phyloP scores from a whole-genome alignment of 2,888 invertebrate genomes.

The Netelia fuscicornis region DNA sequence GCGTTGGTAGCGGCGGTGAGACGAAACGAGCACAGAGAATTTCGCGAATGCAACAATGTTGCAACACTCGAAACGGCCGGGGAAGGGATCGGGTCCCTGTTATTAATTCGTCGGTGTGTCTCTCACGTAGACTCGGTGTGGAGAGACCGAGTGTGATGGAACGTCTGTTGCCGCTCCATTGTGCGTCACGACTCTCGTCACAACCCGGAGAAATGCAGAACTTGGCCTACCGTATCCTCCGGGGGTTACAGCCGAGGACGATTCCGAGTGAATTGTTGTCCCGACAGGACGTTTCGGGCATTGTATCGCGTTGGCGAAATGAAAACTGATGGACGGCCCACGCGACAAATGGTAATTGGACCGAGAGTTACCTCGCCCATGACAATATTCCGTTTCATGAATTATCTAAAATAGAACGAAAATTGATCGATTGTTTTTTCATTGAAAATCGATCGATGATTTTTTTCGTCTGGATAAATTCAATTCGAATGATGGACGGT shows the following conservation, averaged over 20 bases:
- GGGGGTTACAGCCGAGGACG: constrained; percentile 44
- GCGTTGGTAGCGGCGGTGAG: neutral
- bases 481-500: too few relatives aligned
- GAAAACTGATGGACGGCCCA: neutral
- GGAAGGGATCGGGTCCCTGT: constrained; percentile 29
- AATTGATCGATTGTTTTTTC: too few relatives aligned
- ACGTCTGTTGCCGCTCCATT: constrained; percentile 54
- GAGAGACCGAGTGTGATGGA: constrained; percentile 40
- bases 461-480: too few relatives aligned
- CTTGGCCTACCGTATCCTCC: constrained; percentile 29
- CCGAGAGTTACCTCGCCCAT: too few relatives aligned
- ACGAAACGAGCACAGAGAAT: neutral
- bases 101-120: constrained; percentile 64
- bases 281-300: constrained; percentile 18
- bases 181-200: constrained; percentile 50
- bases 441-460: too few relatives aligned
- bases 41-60: constrained; percentile 36
- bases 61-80: constrained; percentile 34
- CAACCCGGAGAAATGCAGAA: constrained; percentile 51
- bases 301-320: constrained; percentile 25
- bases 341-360: neutral
- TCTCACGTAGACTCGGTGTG: constrained; percentile 29
- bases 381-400: too few relatives aligned
- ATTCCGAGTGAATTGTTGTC: constrained; percentile 40
- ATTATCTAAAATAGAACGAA: too few relatives aligned